Percentiles rank a stretch among this genome's conserved stretches.
These are phyloP conservation scores for Oxystoma pomonae DNA, from an alignment of 2,888 invertebrate species.

Conservation along the genomic window DNA sequence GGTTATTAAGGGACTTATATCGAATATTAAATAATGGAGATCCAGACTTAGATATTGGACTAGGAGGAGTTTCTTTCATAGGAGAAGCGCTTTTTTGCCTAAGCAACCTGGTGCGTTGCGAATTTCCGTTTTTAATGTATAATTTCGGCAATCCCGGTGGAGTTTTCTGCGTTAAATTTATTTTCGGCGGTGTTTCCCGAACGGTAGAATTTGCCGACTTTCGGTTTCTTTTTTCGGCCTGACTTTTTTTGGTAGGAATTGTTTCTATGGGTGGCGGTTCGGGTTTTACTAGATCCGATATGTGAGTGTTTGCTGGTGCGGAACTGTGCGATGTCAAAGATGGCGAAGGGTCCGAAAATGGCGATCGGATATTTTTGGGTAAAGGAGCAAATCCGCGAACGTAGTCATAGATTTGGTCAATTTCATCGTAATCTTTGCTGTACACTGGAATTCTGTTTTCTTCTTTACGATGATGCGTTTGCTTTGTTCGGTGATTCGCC, in stretches of 20 bases:
- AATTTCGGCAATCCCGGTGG: slow-evolving; percentile 65
- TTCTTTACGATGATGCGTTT: slow-evolving; percentile 52
- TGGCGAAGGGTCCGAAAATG: slow-evolving; percentile 53
- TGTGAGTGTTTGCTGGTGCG: slow-evolving; percentile 38
- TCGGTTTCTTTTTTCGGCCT: slow-evolving; percentile 70
- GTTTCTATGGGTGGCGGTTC: slow-evolving; percentile 91
- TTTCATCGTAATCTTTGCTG: slow-evolving; percentile 88
- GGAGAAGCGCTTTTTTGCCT: slow-evolving; percentile 70
- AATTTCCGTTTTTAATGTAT: slow-evolving; percentile 72
- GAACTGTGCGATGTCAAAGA: slow-evolving; percentile 49
- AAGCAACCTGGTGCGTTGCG: slow-evolving; percentile 61
- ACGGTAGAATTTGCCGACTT: slow-evolving; percentile 56
- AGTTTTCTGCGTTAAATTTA: slow-evolving; percentile 55
- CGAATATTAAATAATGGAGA: slow-evolving; percentile 75
- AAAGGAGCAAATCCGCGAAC: slow-evolving; percentile 89
- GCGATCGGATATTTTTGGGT: slow-evolving; percentile 73
- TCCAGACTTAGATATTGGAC: slow-evolving; percentile 63
- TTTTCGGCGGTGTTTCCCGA: slow-evolving; percentile 42
- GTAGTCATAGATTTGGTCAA: slow-evolving; percentile 95
- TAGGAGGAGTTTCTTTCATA: slow-evolving; percentile 65
- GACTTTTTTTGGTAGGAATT: slow-evolving; percentile 78
- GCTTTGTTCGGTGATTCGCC: slow-evolving; percentile 49
- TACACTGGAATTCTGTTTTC: slow-evolving; percentile 57
- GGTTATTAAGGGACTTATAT: slow-evolving; percentile 65
- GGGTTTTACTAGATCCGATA: slow-evolving; percentile 59